Conservation (phyloP, 2,888 invertebrate species). For the Agrilus biguttatus region DNA sequence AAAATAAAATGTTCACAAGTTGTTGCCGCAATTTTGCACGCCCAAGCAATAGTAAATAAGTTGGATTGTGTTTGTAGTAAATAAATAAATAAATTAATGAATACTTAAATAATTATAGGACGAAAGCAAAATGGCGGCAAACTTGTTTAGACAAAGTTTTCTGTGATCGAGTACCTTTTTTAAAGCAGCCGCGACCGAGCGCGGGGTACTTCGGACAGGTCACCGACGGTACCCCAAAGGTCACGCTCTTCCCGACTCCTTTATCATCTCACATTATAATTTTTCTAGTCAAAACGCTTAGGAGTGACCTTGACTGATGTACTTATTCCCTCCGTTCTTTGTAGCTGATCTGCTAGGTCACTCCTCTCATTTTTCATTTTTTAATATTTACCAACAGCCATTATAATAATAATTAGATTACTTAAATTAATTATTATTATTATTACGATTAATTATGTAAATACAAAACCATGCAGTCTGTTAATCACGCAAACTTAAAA, state of each 20-base stretch:
- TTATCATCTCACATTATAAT: conserved; percentile 15
- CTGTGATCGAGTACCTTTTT: conserved; percentile 28
- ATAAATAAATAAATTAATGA: too few relatives aligned
- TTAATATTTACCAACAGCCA: not conserved
- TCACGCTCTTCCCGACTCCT: conserved; percentile 24
- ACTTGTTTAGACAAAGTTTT: conserved; percentile 15
- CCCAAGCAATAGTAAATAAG: too few relatives aligned
- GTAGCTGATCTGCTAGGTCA: conserved; percentile 22
- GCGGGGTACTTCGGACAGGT: conserved; percentile 18
- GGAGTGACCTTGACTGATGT: conserved; percentile 29
- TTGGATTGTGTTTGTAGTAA: too few relatives aligned
- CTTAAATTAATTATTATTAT: not conserved
- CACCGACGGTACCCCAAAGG: conserved; percentile 19
- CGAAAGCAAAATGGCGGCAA: conserved; percentile 4
- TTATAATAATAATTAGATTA: not conserved
- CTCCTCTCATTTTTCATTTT: conserved; percentile 9
- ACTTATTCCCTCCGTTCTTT: conserved; percentile 26
- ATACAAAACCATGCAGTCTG: conserved; percentile 20
- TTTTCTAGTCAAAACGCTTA: conserved; percentile 24
- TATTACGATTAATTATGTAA: not conserved
- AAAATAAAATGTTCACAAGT: too few relatives aligned
- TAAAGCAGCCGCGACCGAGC: conserved; percentile 22
- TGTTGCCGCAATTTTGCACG: too few relatives aligned
- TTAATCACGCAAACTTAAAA: conserved; percentile 30
- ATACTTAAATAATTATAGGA: too few relatives aligned